A percentile compares a stretch with the other conserved stretches of the same genome.
Conservation (phyloP, 2,113 vertebrate genomes). For the Quiscalus mexicanus region DNA sequence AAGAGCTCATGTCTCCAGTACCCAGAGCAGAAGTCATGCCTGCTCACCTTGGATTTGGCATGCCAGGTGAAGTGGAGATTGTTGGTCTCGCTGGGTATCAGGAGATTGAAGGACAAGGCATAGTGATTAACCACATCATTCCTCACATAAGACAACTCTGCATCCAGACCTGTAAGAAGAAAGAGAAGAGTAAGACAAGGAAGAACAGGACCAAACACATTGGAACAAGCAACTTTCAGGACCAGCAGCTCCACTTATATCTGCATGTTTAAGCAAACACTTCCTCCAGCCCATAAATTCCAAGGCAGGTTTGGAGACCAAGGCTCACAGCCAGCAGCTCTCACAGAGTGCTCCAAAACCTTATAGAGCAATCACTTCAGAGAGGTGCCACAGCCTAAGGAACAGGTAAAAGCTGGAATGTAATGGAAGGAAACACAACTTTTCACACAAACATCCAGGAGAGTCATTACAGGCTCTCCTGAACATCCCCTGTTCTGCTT, state of each 20-base stretch:
- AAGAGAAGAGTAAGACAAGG: background rate
- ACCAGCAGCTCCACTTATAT: background rate
- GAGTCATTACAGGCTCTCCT: background rate
- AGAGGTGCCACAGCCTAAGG: background rate
- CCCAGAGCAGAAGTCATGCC: background rate
- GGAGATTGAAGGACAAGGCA: slow-evolving; percentile 92
- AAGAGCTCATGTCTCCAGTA: background rate
- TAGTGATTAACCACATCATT: slow-evolving; percentile 93
- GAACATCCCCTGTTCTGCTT: background rate
- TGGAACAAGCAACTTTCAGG: background rate
- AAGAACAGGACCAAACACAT: background rate
- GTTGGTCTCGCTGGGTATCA: slow-evolving; percentile 93
- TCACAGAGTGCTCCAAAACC: background rate
- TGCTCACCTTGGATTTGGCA: slow-evolving; percentile 86
- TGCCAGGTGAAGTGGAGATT: slow-evolving; percentile 96
- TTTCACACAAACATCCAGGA: background rate
- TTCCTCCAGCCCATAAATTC: background rate
- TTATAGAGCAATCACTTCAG: background rate
- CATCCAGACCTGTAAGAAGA: slow-evolving; percentile 85
- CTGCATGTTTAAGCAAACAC: background rate
- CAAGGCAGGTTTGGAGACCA: background rate
- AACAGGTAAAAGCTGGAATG: background rate
- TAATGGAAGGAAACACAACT: background rate
- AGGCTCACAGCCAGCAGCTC: accelerated
- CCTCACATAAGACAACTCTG: slow-evolving; percentile 95